Evolutionary conservation across 1,140 invertebrate species (phyloP), one percentile per base, ranked within the genome.

Genomic region (Ericerus pela): DNA sequence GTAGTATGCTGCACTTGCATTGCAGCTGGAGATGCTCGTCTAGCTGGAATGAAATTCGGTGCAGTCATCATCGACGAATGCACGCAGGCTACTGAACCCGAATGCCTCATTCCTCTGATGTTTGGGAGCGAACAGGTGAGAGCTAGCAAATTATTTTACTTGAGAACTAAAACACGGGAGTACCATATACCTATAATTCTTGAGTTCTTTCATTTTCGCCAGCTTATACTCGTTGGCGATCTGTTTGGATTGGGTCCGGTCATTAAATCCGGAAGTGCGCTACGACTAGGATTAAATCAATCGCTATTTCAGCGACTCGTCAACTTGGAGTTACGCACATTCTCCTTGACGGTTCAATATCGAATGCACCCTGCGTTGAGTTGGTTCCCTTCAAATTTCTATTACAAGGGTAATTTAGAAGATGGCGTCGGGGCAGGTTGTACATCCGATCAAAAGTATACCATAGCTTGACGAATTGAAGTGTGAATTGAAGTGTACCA

Each of bases 1-100:
- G 96, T 99, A 0, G 95, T 99, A 52, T 99, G 96, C 64, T 98
- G 94, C 64, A 99, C 96, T 0, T 99, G 96, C 70, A 95, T 99
- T 0, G 94, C 94, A 31, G 94, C 96, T 12, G 96, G 96, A 1
- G 96, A 99, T 73, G 88, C 90, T 0, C 72, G 96, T 24, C 68
- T 99, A 2, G 79, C 84, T 3, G 77, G 91, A 28, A 80, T 98
- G 59, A 90, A 96, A 63, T 99, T 99, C 70, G 84, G 93, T 62
- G 95, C 92, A 5, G 97, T 99, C 56, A 76, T 99, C 0, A 98
- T 99, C 59, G 96, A 99, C 68, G 96, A 99, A 70, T 95, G 92
- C 61, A 79, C 78, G 77, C 89, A 99, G 73, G 90, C 92, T 0
- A 99, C 96, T 2, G 95, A 98, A 68, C 94, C 94, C 0, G 94